Percentiles rank a stretch among this genome's conserved stretches.
phyloP scores from a whole-genome alignment of 1,140 invertebrate genomes.

The Magallana angulata region DNA sequence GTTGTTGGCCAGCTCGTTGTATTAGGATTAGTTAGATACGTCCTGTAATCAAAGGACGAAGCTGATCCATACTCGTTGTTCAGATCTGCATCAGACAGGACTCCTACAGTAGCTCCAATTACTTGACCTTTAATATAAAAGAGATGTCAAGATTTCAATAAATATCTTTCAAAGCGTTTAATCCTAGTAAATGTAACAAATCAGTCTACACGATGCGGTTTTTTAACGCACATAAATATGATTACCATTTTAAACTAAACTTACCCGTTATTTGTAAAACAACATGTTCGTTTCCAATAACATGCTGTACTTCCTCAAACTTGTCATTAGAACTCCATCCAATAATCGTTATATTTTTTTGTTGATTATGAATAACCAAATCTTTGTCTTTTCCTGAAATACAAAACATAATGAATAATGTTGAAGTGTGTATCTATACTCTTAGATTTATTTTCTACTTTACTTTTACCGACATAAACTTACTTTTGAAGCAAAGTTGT shows the following conservation, averaged over 20 bases:
- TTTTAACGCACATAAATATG: background rate
- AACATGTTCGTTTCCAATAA: background rate
- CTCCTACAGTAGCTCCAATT: background rate
- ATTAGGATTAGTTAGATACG: background rate
- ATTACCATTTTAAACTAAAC: no score
- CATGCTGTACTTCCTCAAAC: background rate
- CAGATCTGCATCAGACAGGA: background rate
- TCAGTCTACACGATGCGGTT: background rate
- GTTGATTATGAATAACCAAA: background rate
- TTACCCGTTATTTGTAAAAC: background rate
- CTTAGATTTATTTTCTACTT: no score
- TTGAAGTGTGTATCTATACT: no score
- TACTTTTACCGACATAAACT: background rate
- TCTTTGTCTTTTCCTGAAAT: background rate
- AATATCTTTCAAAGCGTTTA: no score
- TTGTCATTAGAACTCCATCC: background rate
- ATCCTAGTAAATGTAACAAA: no score
- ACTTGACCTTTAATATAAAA: background rate
- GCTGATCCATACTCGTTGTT: conserved; percentile 24
- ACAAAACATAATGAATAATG: no score
- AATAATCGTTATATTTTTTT: background rate
- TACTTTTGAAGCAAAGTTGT: conserved; percentile 1
- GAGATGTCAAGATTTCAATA: no score
- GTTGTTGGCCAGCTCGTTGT: background rate
- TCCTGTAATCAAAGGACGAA: background rate